Percentiles rank a stretch among this genome's conserved stretches.
Conservation (phyloP, 1,140 invertebrate genomes). For the Drosophila gunungcola region DNA sequence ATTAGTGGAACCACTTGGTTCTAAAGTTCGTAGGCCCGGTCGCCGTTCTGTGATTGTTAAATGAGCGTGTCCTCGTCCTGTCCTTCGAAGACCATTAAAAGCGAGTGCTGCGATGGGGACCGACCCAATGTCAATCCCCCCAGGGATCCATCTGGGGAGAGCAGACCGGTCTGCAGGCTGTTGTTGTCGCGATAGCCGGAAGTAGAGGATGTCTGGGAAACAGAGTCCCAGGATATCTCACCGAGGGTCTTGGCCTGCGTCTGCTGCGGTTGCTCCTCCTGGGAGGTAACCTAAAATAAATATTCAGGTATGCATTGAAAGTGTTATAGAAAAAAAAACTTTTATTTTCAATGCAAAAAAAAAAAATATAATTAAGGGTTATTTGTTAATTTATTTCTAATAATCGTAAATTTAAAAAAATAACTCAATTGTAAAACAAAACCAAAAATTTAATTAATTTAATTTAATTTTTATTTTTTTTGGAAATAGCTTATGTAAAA, state of each 20-base stretch:
- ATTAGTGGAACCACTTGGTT: slow-evolving; percentile 13
- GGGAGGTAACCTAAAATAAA: slow-evolving; percentile 70
- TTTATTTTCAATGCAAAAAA: too few species aligned
- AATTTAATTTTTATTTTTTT: too few species aligned
- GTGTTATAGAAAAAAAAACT: slow-evolving; percentile 9
- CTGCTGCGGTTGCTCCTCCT: slow-evolving; percentile 66
- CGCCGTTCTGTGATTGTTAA: slow-evolving; percentile 85
- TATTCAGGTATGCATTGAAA: slow-evolving; percentile 36
- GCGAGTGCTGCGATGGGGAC: slow-evolving; percentile 88
- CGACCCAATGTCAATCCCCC: slow-evolving; percentile 79
- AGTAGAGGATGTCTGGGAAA: slow-evolving; percentile 91
- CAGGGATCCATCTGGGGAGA: slow-evolving; percentile 86
- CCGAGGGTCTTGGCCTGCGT: slow-evolving; percentile 77
- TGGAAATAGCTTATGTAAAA: too few species aligned
- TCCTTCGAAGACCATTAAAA: slow-evolving; percentile 89
- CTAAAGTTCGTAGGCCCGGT: slow-evolving; percentile 77
- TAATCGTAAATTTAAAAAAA: too few species aligned
- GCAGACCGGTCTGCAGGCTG: slow-evolving; percentile 86
- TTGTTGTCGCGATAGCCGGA: slow-evolving; percentile 90
- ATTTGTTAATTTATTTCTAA: too few species aligned
- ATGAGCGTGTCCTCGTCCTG: slow-evolving; percentile 91
- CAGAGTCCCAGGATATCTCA: slow-evolving; percentile 91
- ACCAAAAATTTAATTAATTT: too few species aligned
- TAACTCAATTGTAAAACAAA: too few species aligned
- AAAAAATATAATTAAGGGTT: too few species aligned